Evolutionary conservation across 2,113 vertebrate species (phyloP).

Genomic region (Callipepla squamata): DNA sequence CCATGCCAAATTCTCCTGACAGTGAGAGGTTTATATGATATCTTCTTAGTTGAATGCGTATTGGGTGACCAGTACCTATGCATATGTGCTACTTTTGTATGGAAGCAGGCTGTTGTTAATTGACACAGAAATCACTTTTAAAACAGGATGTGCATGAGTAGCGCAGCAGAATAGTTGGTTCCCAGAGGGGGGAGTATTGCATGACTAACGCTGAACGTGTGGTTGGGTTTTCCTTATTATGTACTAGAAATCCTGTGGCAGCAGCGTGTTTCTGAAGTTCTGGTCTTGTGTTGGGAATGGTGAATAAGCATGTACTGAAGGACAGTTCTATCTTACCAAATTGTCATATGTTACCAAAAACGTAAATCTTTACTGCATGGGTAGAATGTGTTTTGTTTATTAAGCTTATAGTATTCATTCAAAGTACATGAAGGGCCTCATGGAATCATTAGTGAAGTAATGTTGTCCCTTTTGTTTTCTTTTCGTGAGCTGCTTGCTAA

Average conservation of each 20-base stretch:
- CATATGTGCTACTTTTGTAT: neutral
- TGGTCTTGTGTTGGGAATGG: fast-evolving
- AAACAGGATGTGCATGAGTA: neutral
- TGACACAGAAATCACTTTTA: neutral
- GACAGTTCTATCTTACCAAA: neutral
- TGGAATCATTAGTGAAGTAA: neutral
- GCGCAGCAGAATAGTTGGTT: neutral
- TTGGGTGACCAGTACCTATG: neutral
- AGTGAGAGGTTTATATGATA: neutral
- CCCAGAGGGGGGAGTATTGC: neutral
- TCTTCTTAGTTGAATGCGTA: neutral
- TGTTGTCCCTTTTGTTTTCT: neutral
- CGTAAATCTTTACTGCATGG: neutral
- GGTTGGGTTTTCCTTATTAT: neutral
- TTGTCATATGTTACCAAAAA: neutral
- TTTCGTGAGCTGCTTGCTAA: neutral
- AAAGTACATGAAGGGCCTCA: neutral
- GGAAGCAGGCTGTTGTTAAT: neutral
- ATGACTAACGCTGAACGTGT: neutral
- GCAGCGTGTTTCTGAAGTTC: neutral
- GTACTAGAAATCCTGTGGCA: neutral
- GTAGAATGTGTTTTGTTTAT: neutral
- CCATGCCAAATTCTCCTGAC: neutral
- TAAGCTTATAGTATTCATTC: neutral
- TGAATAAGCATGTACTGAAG: neutral